These are phyloP conservation scores for Drosophila merina DNA, from an alignment of 2,888 invertebrate genomes.

Conservation along the genomic window DNA sequence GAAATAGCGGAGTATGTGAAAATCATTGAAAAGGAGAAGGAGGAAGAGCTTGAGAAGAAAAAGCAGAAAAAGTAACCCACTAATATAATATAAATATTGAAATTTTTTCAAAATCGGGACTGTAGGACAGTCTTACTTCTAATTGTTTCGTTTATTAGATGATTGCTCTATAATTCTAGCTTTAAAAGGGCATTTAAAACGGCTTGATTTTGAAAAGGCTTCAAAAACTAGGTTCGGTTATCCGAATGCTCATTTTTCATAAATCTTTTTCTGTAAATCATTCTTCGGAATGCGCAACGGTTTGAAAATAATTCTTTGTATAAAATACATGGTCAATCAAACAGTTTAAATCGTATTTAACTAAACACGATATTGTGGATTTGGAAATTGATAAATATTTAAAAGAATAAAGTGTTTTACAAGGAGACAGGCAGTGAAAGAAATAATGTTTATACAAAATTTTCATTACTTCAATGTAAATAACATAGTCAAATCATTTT, in stretches of 20 bases:
- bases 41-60: slow-evolving; percentile 98
- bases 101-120: slow-evolving; percentile 22
- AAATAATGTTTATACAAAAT: too few species aligned
- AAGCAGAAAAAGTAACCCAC: slow-evolving; percentile 87
- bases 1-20: slow-evolving; percentile 97
- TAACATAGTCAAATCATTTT: too few species aligned
- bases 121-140: not conserved
- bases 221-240: slow-evolving; percentile 18
- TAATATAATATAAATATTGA: slow-evolving; percentile 6
- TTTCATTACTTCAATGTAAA: too few species aligned
- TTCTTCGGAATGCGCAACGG: slow-evolving; percentile 39
- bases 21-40: slow-evolving; percentile 98
- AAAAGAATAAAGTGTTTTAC: not conserved
- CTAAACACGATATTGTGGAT: not conserved
- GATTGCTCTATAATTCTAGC: not conserved
- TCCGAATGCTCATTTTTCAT: slow-evolving; percentile 25
- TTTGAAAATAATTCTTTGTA: slow-evolving; percentile 48
- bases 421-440: too few species aligned
- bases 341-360: not conserved
- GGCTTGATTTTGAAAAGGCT: slow-evolving; percentile 16
- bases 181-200: not conserved
- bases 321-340: slow-evolving; percentile 60
- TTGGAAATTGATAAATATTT: not conserved
- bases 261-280: slow-evolving; percentile 42
- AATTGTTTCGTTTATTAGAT: not conserved